Conservation (phyloP, 2,888 invertebrate genomes). For the Amblyjoppa fuscipennis region DNA sequence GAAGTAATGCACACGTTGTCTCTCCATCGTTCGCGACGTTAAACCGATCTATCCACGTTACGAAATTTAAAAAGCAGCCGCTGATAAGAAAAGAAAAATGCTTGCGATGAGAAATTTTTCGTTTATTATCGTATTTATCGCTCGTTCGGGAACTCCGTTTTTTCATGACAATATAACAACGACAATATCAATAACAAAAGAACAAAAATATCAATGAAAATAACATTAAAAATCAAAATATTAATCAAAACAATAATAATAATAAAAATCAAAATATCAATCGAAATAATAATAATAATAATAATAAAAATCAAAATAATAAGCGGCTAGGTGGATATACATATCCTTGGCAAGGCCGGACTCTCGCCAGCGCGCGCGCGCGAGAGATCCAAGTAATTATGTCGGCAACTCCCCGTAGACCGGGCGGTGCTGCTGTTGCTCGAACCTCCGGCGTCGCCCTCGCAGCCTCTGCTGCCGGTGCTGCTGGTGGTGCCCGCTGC, state of each 20-base stretch:
- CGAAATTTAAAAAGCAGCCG: background rate
- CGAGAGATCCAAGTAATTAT: conserved; percentile 64
- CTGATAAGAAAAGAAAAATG: conserved; percentile 21
- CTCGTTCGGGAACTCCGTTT: conserved; percentile 21
- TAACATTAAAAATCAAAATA: background rate
- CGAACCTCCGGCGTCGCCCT: conserved; percentile 65
- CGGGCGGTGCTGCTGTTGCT: conserved; percentile 58
- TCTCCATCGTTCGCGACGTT: background rate
- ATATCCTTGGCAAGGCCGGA: conserved; percentile 51
- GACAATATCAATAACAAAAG: background rate
- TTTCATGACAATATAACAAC: background rate
- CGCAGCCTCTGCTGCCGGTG: conserved; percentile 60
- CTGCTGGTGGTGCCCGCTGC: conserved; percentile 46
- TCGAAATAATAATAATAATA: background rate
- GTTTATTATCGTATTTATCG: conserved; percentile 19
- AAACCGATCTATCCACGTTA: background rate
- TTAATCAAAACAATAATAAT: background rate
- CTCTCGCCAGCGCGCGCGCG: conserved; percentile 58
- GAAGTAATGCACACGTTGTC: too few relatives aligned
- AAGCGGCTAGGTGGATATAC: background rate
- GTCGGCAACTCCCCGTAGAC: conserved; percentile 63
- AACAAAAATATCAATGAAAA: conserved; percentile 16
- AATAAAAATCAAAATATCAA: background rate
- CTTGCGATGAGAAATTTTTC: background rate
- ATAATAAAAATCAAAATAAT: conserved; percentile 3